phyloP scores from a whole-genome alignment of 2,113 vertebrate genomes.

The Barnardius zonarius region DNA sequence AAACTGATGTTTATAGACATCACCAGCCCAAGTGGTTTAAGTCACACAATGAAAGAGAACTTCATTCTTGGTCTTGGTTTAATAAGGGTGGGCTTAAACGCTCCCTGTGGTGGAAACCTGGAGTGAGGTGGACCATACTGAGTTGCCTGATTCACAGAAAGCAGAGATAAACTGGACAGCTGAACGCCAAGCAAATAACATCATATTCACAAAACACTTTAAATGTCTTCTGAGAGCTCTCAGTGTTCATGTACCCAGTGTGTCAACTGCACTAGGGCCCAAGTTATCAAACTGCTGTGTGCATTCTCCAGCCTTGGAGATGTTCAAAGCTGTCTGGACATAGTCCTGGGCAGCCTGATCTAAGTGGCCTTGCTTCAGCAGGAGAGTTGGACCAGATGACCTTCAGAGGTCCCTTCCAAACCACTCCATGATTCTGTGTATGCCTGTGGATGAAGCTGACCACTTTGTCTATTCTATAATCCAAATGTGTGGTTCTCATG shows the following conservation, averaged over 20 bases:
- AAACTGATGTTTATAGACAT: neutral
- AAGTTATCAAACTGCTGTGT: neutral
- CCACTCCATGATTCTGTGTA: neutral
- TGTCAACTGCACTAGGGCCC: neutral
- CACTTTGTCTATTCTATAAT: neutral
- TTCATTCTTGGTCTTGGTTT: neutral
- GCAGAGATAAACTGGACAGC: neutral
- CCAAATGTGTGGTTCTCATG: neutral
- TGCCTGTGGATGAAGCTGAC: neutral
- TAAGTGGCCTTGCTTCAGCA: neutral
- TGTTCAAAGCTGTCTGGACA: neutral
- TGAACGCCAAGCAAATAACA: neutral
- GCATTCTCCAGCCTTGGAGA: neutral
- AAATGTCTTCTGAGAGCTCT: neutral
- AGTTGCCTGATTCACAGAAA: neutral
- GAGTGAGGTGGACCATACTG: neutral
- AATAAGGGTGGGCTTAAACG: neutral
- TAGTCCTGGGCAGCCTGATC: neutral
- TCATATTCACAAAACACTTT: neutral
- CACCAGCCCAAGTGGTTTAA: neutral
- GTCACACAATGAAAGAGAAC: neutral
- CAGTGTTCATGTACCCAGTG: neutral
- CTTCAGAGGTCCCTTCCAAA: neutral
- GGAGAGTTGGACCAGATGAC: neutral
- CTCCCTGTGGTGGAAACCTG: neutral